Evolutionary conservation across 2,888 invertebrate genomes (phyloP).

Genomic region (Meiosimyza platycephala): DNA sequence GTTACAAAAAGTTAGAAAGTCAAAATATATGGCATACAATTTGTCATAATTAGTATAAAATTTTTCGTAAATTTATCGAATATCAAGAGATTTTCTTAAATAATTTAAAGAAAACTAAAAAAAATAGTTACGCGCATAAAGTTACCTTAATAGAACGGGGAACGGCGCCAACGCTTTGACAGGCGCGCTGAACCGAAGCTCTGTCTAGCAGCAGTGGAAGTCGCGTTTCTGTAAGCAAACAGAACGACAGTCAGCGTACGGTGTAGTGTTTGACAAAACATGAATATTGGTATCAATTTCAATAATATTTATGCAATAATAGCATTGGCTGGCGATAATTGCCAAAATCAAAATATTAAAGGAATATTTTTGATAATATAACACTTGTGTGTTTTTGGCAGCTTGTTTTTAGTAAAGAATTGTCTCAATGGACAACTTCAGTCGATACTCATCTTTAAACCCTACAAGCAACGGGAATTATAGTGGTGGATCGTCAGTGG

Average conservation of each 20-base stretch:
- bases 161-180: slow-evolving; percentile 28
- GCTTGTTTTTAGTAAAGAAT: background rate
- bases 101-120: background rate
- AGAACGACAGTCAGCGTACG: background rate
- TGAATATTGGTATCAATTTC: background rate
- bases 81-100: no score
- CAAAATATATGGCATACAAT: background rate
- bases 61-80: background rate
- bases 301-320: background rate
- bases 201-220: background rate
- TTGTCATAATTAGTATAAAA: background rate
- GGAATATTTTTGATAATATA: no score
- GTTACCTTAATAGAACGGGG: background rate
- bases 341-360: background rate
- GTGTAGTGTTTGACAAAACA: background rate
- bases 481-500: slow-evolving; percentile 4
- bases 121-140: background rate
- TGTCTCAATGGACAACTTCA: slow-evolving; percentile 30
- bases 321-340: background rate
- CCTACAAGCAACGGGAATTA: slow-evolving; percentile 43
- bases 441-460: slow-evolving; percentile 42
- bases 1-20: background rate
- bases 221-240: background rate
- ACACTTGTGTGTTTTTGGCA: background rate
- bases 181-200: background rate